Conservation (phyloP, 2,113 vertebrate species). For the Willisornis vidua region DNA sequence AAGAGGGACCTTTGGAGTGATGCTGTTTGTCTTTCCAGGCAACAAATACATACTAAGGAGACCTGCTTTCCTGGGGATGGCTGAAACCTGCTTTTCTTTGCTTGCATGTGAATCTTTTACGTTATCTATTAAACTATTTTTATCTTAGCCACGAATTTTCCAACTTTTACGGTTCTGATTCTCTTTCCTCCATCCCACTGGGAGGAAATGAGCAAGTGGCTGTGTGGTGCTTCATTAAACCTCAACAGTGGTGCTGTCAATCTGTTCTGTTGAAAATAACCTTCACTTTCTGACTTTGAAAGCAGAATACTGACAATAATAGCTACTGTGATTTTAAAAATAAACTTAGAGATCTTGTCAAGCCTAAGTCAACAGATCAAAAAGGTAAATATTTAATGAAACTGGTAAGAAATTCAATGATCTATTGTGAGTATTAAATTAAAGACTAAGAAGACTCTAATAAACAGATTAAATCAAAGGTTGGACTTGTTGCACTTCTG, state of each 20-base stretch:
- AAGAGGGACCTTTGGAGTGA: background rate
- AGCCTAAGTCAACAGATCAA: background rate
- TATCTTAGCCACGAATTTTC: background rate
- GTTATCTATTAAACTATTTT: background rate
- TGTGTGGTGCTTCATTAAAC: background rate
- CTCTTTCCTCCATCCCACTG: background rate
- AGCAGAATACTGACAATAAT: background rate
- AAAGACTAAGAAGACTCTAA: background rate
- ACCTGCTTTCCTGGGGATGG: background rate
- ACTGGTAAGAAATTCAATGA: background rate
- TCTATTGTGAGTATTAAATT: background rate
- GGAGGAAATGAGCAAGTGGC: background rate
- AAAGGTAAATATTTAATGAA: background rate
- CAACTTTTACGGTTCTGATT: background rate
- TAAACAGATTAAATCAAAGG: background rate
- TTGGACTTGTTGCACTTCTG: background rate
- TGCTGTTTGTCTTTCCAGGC: background rate
- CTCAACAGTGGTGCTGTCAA: background rate
- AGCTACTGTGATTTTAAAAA: background rate
- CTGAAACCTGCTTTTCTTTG: background rate
- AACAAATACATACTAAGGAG: background rate
- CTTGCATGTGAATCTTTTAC: background rate
- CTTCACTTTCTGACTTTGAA: background rate
- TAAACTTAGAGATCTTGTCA: background rate
- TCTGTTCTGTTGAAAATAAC: background rate